These are phyloP conservation scores for Leptopilina boulardi DNA, from an alignment of 1,140 invertebrate genomes.

Conservation along the genomic window DNA sequence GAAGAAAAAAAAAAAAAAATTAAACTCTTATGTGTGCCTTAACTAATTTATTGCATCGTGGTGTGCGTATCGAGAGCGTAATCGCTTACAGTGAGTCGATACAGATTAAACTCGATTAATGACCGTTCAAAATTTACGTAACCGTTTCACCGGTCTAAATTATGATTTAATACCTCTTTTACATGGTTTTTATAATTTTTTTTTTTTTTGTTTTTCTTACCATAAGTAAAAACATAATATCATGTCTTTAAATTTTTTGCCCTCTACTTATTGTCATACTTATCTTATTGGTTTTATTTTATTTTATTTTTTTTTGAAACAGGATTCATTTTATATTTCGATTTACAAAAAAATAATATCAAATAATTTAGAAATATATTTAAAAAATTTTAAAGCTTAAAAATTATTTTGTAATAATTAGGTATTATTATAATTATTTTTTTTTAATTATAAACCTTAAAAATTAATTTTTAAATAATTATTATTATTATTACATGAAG, in stretches of 20 bases:
- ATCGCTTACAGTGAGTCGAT: slow-evolving; percentile 33
- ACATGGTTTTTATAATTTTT: background rate
- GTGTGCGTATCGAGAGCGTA: slow-evolving; percentile 27
- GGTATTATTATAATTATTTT: too few species aligned
- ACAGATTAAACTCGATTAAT: slow-evolving; percentile 31
- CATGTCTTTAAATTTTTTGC: background rate
- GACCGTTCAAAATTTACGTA: slow-evolving; percentile 31
- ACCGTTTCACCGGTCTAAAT: slow-evolving; percentile 12
- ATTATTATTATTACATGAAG: too few species aligned
- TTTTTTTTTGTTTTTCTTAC: background rate
- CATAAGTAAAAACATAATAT: background rate
- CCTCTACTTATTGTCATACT: background rate
- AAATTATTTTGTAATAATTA: too few species aligned
- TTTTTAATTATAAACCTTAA: too few species aligned
- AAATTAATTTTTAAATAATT: too few species aligned
- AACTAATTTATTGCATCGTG: slow-evolving; percentile 26
- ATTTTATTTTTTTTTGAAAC: too few species aligned
- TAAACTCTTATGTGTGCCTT: slow-evolving; percentile 23
- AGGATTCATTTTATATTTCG: too few species aligned
- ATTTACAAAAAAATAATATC: too few species aligned
- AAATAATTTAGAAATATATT: too few species aligned
- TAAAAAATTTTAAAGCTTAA: too few species aligned
- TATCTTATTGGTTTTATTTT: background rate
- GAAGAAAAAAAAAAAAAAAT: too few species aligned
- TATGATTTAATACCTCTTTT: slow-evolving; percentile 14